Evolutionary conservation across 2,888 invertebrate genomes (phyloP).

Genomic region (Agrochola lota): DNA sequence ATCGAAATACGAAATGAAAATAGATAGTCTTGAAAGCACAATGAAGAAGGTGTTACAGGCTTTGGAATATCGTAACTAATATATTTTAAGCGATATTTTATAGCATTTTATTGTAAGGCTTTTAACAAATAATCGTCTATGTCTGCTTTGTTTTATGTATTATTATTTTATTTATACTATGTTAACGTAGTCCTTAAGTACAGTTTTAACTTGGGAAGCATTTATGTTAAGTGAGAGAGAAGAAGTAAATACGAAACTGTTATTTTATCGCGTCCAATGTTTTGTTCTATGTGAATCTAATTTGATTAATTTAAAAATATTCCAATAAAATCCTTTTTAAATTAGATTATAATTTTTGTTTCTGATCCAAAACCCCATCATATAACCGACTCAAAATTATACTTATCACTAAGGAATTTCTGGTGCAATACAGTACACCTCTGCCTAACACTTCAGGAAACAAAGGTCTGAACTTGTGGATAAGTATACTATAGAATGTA

Average conservation of each 20-base stretch:
- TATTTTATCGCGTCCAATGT: constrained; percentile 47
- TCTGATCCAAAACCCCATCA: neutral
- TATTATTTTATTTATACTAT: constrained; percentile 26
- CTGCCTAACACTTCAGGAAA: neutral
- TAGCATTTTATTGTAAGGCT: constrained; percentile 31
- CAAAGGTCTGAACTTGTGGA: neutral
- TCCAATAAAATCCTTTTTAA: constrained; percentile 46
- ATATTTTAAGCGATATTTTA: constrained; percentile 46
- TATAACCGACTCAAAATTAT: no score
- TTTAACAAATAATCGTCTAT: constrained; percentile 28
- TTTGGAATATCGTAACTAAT: constrained; percentile 74
- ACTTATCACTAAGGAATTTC: neutral
- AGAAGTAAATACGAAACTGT: constrained; percentile 20
- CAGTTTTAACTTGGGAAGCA: constrained; percentile 54
- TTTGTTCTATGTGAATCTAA: constrained; percentile 35
- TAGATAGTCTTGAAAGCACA: constrained; percentile 80
- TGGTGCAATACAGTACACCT: neutral
- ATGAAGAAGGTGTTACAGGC: constrained; percentile 81
- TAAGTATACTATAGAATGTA: neutral
- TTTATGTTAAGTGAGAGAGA: constrained; percentile 52
- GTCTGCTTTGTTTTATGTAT: constrained; percentile 41
- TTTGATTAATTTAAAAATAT: constrained; percentile 19
- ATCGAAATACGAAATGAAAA: constrained; percentile 78
- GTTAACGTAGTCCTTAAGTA: constrained; percentile 50
- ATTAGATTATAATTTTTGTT: neutral